Conservation (phyloP, 2,113 vertebrate species). For the Centrocercus urophasianus region DNA sequence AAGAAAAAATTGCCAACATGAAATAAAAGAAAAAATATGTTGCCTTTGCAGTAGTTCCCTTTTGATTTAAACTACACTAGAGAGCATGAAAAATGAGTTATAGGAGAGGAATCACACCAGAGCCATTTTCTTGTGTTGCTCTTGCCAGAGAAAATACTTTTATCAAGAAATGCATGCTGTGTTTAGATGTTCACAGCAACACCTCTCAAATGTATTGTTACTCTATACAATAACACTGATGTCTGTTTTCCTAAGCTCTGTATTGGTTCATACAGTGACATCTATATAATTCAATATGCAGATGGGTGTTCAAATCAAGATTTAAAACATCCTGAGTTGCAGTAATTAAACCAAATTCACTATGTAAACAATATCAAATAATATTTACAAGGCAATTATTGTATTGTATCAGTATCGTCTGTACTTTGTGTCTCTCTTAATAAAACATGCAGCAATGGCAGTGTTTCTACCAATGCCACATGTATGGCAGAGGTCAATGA, state of each 20-base stretch:
- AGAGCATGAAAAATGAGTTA: not conserved
- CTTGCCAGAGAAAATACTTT: slow-evolving; percentile 21
- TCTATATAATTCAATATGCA: slow-evolving; percentile 4
- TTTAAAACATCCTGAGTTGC: not conserved
- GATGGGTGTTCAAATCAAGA: not conserved
- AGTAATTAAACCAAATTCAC: not conserved
- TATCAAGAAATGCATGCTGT: not conserved
- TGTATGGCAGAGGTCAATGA: not conserved
- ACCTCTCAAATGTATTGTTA: not conserved
- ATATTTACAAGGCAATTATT: slow-evolving; percentile 1
- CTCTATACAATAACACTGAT: not conserved
- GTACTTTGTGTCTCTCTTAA: not conserved
- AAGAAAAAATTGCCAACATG: not conserved
- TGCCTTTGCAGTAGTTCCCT: not conserved
- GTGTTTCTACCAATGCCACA: rapidly evolving
- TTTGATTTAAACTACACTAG: slow-evolving; percentile 19
- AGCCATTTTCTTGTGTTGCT: not conserved
- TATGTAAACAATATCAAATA: not conserved
- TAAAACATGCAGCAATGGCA: not conserved
- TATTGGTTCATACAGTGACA: not conserved
- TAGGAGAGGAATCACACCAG: not conserved
- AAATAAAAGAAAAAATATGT: not conserved
- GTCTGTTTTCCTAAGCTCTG: not conserved
- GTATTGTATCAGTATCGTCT: rapidly evolving
- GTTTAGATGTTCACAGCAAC: slow-evolving; percentile 25